Conservation (phyloP, 2,888 invertebrate species). For the Micoletzkya japonica region DNA sequence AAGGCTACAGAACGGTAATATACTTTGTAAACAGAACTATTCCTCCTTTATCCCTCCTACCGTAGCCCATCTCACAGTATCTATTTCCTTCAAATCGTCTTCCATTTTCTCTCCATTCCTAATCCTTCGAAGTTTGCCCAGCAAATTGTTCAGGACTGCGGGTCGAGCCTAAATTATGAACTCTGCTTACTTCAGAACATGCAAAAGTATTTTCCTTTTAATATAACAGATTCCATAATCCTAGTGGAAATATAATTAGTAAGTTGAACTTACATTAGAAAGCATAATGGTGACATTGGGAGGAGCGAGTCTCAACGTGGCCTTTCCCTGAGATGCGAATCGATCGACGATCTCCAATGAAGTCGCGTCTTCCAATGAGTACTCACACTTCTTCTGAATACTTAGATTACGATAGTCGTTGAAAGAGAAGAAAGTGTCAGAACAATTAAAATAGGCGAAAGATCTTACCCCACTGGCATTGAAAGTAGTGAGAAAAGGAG, state of each 20-base stretch:
- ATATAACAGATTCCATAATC: neutral
- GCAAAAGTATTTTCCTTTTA: neutral
- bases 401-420: too few relatives aligned
- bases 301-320: neutral
- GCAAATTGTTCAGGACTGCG: constrained; percentile 3
- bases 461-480: constrained; percentile 12
- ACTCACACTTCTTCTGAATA: constrained; percentile 11
- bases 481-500: constrained; percentile 15
- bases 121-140: neutral
- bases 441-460: neutral
- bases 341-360: neutral
- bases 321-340: constrained; percentile 6
- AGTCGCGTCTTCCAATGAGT: constrained; percentile 5
- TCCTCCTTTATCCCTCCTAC: neutral
- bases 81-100: constrained; percentile 16
- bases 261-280: constrained; percentile 1
- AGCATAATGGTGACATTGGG: neutral
- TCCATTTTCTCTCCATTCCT: constrained; percentile 9
- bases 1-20: neutral
- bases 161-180: constrained; percentile 3
- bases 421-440: neutral
- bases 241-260: neutral
- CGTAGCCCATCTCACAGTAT: constrained; percentile 2
- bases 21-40: neutral
- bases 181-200: neutral